Conservation (phyloP, 2,113 vertebrate species). For the Oryctolagus cuniculus region mOryCun1.1 NC_091453.1:83487001-83487500, state of each 20-base stretch:
- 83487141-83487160: background rate
- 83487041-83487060: slow-evolving; percentile 22
- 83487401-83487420: background rate
- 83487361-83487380: background rate
- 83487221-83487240: background rate
- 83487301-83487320: background rate
- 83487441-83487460: too few relatives aligned
- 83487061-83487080: slow-evolving; percentile 20
- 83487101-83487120: slow-evolving; percentile 15
- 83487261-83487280: background rate
- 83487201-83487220: background rate
- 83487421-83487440: too few relatives aligned
- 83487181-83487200: background rate
- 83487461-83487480: too few relatives aligned
- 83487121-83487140: slow-evolving; percentile 18
- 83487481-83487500: too few relatives aligned
- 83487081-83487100: slow-evolving; percentile 41
- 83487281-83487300: background rate
- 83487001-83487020: background rate
- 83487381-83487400: slow-evolving; percentile 24
- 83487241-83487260: background rate
- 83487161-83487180: slow-evolving; percentile 10
- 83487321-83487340: slow-evolving; percentile 36
- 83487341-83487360: slow-evolving; percentile 33
- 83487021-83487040: background rate